phyloP scores from a whole-genome alignment of 1,140 invertebrate species.

The Drosophila carrolli region DNA sequence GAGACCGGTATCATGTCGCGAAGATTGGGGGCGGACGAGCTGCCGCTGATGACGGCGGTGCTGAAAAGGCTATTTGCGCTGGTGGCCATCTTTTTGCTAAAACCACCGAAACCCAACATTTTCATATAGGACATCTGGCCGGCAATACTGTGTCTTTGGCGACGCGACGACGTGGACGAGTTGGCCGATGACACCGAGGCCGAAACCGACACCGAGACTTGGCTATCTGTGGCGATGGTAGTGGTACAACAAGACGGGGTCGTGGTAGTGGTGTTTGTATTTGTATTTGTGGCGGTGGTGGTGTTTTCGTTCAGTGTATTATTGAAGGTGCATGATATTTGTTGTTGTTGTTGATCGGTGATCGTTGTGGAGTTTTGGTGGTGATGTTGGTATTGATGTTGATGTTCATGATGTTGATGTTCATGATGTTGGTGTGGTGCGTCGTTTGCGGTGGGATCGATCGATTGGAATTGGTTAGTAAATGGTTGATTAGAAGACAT shows the following conservation, averaged over 20 bases:
- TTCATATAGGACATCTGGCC: conserved; percentile 96
- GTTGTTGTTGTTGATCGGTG: conserved; percentile 17
- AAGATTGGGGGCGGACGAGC: conserved; percentile 95
- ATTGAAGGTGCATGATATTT: conserved; percentile 14
- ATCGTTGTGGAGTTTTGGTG: conserved; percentile 5
- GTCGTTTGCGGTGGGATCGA: conserved; percentile 46
- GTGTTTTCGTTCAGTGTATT: conserved; percentile 14
- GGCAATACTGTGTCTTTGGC: conserved; percentile 96
- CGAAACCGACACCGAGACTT: conserved; percentile 72
- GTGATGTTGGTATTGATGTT: conserved; percentile 19
- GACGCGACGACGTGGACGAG: conserved; percentile 87
- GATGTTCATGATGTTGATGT: conserved; percentile 14
- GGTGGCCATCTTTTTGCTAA: conserved; percentile 89
- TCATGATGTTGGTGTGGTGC: conserved; percentile 29
- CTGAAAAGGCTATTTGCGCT: conserved; percentile 94
- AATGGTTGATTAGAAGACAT: conserved; percentile 52
- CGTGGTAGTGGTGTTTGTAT: conserved; percentile 34
- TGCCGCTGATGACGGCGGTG: conserved; percentile 97
- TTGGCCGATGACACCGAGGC: conserved; percentile 77
- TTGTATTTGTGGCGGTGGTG: conserved; percentile 34
- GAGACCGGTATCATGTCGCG: conserved; percentile 93
- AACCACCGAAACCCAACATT: conserved; percentile 90
- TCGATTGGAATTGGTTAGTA: conserved; percentile 54
- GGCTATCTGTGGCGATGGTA: conserved; percentile 82
- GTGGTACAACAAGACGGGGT: conserved; percentile 57